These are phyloP conservation scores for Ligdia adustata DNA, from an alignment of 2,888 invertebrate genomes.

Conservation along the genomic window DNA sequence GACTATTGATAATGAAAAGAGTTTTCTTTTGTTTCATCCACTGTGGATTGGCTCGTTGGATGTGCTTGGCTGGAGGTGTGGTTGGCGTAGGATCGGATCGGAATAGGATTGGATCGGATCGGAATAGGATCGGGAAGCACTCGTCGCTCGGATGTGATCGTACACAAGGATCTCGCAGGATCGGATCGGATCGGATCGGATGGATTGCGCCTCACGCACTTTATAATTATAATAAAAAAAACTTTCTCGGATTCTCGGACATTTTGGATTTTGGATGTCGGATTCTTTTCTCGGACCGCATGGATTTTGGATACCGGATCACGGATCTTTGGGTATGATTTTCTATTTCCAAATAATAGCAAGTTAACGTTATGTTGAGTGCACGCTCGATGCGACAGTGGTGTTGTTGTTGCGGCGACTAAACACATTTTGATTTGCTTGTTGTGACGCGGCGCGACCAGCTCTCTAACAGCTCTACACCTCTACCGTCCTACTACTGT, in stretches of 20 bases:
- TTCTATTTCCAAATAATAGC: conserved; percentile 72
- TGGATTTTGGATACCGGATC: conserved; percentile 35
- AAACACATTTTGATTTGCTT: conserved; percentile 61
- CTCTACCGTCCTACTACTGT: not conserved
- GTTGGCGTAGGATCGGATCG: conserved; percentile 48
- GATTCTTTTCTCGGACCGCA: conserved; percentile 26
- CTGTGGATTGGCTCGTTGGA: conserved; percentile 80
- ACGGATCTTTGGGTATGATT: conserved; percentile 79
- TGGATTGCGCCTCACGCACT: conserved; percentile 35
- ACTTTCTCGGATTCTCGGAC: conserved; percentile 33
- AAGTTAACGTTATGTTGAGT: conserved; percentile 75
- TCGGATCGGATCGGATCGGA: conserved; percentile 48
- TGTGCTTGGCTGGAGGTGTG: conserved; percentile 55
- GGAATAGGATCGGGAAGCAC: conserved; percentile 36
- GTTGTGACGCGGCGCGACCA: conserved; percentile 43
- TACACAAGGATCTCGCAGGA: conserved; percentile 48
- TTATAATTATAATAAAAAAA: too few species aligned
- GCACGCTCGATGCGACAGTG: conserved; percentile 72
- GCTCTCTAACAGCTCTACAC: conserved; percentile 8
- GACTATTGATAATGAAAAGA: conserved; percentile 67
- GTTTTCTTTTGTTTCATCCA: conserved; percentile 84
- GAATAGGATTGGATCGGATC: conserved; percentile 41
- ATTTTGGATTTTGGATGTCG: not conserved
- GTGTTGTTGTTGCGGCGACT: conserved; percentile 58
- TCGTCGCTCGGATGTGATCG: conserved; percentile 49